Evolutionary conservation across 2,888 invertebrate genomes (phyloP).

Genomic region (Acrocera orbiculus): DNA sequence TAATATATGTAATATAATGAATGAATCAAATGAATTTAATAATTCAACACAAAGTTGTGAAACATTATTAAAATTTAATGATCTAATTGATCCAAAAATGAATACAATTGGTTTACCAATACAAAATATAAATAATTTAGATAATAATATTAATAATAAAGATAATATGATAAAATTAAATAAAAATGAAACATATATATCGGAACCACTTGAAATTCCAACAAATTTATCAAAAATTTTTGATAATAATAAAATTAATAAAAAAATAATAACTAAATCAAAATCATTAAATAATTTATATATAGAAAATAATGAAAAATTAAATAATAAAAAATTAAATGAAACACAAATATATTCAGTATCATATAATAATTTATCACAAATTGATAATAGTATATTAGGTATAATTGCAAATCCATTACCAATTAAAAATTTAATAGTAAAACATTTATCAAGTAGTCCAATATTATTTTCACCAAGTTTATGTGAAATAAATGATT

Average conservation of each 20-base stretch:
- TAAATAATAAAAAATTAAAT: not conserved
- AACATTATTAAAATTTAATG: constrained; percentile 7
- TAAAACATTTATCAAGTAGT: constrained; percentile 12
- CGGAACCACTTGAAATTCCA: constrained; percentile 25
- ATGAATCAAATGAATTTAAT: too few species aligned
- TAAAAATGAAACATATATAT: constrained; percentile 26
- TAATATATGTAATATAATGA: constrained; percentile 12
- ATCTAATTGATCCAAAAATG: constrained; percentile 19
- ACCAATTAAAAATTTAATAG: constrained; percentile 7
- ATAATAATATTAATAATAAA: constrained; percentile 12
- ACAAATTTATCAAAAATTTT: constrained; percentile 17
- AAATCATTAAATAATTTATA: constrained; percentile 15
- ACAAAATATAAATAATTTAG: constrained; percentile 2
- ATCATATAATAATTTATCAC: constrained; percentile 15
- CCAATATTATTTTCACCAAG: constrained; percentile 19
- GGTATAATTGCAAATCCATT: constrained; percentile 8
- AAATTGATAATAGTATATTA: constrained; percentile 10
- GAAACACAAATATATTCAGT: constrained; percentile 16
- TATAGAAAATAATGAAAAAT: not conserved
- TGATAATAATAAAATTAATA: constrained; percentile 4
- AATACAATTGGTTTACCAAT: constrained; percentile 26
- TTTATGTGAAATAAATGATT: constrained; percentile 17
- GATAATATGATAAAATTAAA: constrained; percentile 18
- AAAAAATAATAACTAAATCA: constrained; percentile 10
- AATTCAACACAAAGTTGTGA: too few species aligned